Base-by-base conservation (phyloP, 2,888 invertebrate genomes). In the Diachrysia chrysitis region DNA sequence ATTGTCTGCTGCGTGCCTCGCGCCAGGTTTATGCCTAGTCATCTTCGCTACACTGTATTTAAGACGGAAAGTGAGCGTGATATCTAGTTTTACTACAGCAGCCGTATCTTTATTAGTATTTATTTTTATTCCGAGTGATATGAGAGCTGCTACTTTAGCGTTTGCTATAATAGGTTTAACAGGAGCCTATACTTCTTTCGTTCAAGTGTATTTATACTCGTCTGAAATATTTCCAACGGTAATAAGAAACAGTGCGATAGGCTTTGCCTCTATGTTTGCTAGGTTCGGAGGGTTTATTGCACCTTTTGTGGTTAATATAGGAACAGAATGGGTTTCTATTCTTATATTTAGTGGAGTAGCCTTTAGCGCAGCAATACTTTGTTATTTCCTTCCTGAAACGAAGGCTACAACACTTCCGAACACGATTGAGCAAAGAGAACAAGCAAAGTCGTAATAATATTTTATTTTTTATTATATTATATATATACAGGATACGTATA, bases 161-260 rank as follows among this genome's bases (percentile, higher is more conserved):
- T 95, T 98, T 78, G 97, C 97, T 57, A 96, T 97, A 56, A 89
- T 97, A 61, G 98, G 97, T 0, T 97, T 97, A 83, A 96, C 97
- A 79, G 98, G 98, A 6, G 96, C 97, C 65, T 96, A 97, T 10
- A 96, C 96, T 16, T 95, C 96, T 0, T 97, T 97, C 83, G 96
- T 96, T 1, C 96, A 96, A 64, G 93, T 96, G 32, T 97, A 97
- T 87, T 95, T 98, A 21, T 98, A 96, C 87, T 96, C 97, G 9
- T 97, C 97, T 0, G 98, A 98, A 92, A 90, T 98, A 48, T 98
- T 97, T 85, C 98, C 98, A 0, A 98, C 98, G 0, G 96, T 97
- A 5, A 96, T 98, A 4, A 95, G 98, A 74, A 98, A 98, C 87
- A 96, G 97, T 46, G 98, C 97, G 0, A 96, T 98, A 82, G 98